Percentiles rank a stretch among this genome's conserved stretches.
Evolutionary conservation across 1,140 invertebrate genomes (phyloP).

Genomic region (Drosophila obscura): DNA sequence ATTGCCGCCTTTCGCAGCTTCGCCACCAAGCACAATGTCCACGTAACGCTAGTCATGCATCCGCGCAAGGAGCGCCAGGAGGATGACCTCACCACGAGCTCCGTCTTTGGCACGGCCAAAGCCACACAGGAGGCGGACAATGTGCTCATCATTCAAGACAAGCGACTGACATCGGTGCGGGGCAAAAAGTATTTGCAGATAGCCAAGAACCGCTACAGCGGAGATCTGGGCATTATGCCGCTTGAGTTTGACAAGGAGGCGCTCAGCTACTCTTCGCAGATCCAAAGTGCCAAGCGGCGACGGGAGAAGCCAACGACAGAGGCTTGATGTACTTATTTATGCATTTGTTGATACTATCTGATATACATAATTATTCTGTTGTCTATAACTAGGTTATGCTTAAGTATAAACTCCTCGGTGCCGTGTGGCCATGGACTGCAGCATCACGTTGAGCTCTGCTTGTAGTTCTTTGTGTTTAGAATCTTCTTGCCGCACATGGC

Average conservation of each 20-base stretch:
- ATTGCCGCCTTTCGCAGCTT: slow-evolving; percentile 94
- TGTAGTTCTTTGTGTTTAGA: slow-evolving; percentile 96
- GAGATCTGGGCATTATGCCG: slow-evolving; percentile 94
- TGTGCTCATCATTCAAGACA: slow-evolving; percentile 97
- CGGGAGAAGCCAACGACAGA: slow-evolving; percentile 36
- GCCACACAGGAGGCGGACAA: slow-evolving; percentile 99
- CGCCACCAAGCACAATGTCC: slow-evolving; percentile 95
- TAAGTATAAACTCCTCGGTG: slow-evolving; percentile 19
- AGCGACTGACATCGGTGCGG: slow-evolving; percentile 88
- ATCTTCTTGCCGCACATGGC: slow-evolving; percentile 99
- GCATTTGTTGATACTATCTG: slow-evolving; percentile 7
- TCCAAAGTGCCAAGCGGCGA: slow-evolving; percentile 55
- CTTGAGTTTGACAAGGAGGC: slow-evolving; percentile 93
- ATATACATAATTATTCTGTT: slow-evolving; percentile 21
- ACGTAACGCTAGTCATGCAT: slow-evolving; percentile 98
- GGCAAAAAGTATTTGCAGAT: slow-evolving; percentile 95
- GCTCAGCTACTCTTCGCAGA: slow-evolving; percentile 88
- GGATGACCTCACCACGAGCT: slow-evolving; percentile 93
- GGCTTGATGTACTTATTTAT: slow-evolving; percentile 5
- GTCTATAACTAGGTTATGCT: slow-evolving; percentile 35
- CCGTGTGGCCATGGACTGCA: slow-evolving; percentile 44
- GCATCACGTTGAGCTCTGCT: slow-evolving; percentile 93
- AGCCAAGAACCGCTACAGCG: slow-evolving; percentile 96
- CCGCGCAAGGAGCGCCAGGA: slow-evolving; percentile 95
- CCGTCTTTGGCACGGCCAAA: slow-evolving; percentile 98